Conservation (phyloP, 2,113 vertebrate species). For the Hemichromis elongatus region DNA sequence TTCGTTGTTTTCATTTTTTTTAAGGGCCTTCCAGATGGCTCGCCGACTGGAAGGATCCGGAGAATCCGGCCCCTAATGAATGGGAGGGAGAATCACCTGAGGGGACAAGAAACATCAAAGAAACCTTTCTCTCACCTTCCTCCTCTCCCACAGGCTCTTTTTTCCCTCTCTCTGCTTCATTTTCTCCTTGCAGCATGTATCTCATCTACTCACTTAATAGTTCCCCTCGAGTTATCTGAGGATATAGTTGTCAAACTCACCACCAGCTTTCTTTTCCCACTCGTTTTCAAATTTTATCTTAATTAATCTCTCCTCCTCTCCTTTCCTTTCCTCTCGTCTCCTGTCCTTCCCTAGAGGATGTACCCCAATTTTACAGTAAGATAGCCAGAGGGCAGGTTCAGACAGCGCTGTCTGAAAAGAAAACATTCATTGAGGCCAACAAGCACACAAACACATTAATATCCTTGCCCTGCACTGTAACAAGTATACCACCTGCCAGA, state of each 20-base stretch:
- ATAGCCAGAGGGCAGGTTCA: slow-evolving; percentile 34
- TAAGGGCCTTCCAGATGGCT: slow-evolving; percentile 63
- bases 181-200: background rate
- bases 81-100: slow-evolving; percentile 71
- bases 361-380: slow-evolving; percentile 22
- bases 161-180: background rate
- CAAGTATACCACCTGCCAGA: background rate
- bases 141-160: slow-evolving; percentile 11
- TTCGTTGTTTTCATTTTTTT: slow-evolving; percentile 43
- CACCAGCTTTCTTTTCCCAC: background rate
- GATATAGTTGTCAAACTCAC: background rate
- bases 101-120: slow-evolving; percentile 69
- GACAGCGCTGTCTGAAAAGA: slow-evolving; percentile 23
- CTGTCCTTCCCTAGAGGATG: background rate
- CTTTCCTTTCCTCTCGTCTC: background rate
- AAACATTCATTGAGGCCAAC: slow-evolving; percentile 8
- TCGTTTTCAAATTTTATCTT: slow-evolving; percentile 11
- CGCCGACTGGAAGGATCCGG: slow-evolving; percentile 51
- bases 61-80: slow-evolving; percentile 67
- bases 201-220: slow-evolving; percentile 12
- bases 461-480: slow-evolving; percentile 20
- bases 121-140: slow-evolving; percentile 23
- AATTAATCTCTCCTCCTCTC: slow-evolving; percentile 16
- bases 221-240: slow-evolving; percentile 22
- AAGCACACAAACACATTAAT: slow-evolving; percentile 14